Base-by-base conservation (phyloP, 1,140 invertebrate genomes). In the Drosophila arawakana region DNA sequence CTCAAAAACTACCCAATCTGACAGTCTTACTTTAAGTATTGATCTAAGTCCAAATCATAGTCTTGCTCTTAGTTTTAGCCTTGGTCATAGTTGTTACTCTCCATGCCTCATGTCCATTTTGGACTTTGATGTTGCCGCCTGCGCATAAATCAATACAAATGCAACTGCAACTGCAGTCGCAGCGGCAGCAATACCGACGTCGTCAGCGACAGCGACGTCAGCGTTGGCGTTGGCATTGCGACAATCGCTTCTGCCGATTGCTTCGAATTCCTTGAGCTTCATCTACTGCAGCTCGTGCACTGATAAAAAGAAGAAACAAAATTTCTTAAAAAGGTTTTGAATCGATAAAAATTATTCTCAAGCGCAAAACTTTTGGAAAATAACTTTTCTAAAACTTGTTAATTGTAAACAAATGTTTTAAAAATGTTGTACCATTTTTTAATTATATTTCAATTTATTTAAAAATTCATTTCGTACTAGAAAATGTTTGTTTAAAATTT, bases 121-220 rank as follows among this genome's bases (percentile, higher is more conserved):
- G 41, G 39, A 7, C 81, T 85, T 84, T 84, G 69, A 84, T 57
- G 65, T 58, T 68, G 73, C 81, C 81, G 81, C 81, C 60, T 65
- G 79, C 77, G 81, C 81, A 84, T 84, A 84, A 84, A 84, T 84
- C 81, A 84, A 84, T 84, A 84, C 79, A 80, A 80, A 60, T 82
- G 73, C 66, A 58, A 15, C 50, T 55, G 46, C 35, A 41, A 11
- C 43, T 78, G 73, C 63, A 59, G n/a, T 44, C 52, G 41, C 21
- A 39, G 7, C 43, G 21, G 13, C 10, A 39, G 10, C 39, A 35
- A 10, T 44, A 37, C 8, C 50, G 44, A 43, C 39, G 13, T 8
- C 39, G 9, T n/a, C 34, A n/a, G 30, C 34, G 35, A 10, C 43
- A 30, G 13, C 66, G 7, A 11, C 60, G 37, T 50, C 46, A 34